phyloP scores from a whole-genome alignment of 2,113 vertebrate species.

The Nesoenas mayeri region DNA sequence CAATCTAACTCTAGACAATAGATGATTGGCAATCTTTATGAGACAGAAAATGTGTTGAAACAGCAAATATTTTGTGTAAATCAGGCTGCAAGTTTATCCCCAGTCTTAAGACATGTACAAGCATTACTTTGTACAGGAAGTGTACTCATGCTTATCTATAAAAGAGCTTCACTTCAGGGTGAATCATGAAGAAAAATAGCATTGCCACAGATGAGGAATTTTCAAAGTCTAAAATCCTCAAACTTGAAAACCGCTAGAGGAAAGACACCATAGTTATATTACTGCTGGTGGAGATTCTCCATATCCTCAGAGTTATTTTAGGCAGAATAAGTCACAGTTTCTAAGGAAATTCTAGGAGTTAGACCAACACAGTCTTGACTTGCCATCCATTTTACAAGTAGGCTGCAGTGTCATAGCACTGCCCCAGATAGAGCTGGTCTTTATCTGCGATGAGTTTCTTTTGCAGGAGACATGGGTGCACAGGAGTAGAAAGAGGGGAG shows the following conservation, averaged over 20 bases:
- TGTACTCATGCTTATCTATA: neutral
- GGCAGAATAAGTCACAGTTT: neutral
- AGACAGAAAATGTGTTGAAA: neutral
- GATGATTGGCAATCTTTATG: neutral
- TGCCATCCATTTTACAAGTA: neutral
- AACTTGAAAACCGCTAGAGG: neutral
- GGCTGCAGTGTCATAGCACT: neutral
- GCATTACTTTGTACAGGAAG: neutral
- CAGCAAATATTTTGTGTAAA: neutral
- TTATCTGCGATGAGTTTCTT: neutral
- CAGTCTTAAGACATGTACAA: neutral
- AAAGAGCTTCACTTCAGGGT: neutral
- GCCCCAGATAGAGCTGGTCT: neutral
- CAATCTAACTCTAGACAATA: neutral
- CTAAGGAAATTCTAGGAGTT: neutral
- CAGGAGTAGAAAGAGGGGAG: neutral
- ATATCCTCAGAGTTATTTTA: neutral
- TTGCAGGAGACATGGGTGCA: neutral
- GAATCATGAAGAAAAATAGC: neutral
- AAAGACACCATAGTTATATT: neutral
- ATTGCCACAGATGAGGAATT: neutral
- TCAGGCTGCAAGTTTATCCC: neutral
- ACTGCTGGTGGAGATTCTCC: neutral
- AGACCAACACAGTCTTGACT: neutral
- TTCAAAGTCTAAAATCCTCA: neutral